Evolutionary conservation across 30 jellyfish, hydroid and myxozoan genomes (phyloP), one percentile per base, ranked within the genome.

Genomic region (Aurelia aurita): DNA sequence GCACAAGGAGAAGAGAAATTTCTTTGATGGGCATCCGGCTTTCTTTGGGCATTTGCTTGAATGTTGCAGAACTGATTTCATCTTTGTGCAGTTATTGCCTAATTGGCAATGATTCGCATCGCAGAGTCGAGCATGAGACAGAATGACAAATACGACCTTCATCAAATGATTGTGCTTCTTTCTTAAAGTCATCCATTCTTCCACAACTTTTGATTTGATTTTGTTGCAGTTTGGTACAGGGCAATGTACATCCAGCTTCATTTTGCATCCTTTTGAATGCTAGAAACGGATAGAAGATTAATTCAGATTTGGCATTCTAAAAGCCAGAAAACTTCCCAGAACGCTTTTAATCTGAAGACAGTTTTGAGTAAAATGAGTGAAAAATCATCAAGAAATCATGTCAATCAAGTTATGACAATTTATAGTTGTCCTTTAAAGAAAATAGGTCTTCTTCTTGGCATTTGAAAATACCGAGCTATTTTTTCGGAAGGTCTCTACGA

Each of bases 191-290:
- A 69, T 59, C 96, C 96, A 87, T 45, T 87, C 82, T 28, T 87
- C 90, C 31, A 87, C 45, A 5, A 87, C 77, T 69, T 77, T 87
- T 18, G 79, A 49, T 58, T 78, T 87, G 12, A 67, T 62, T 47
- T 77, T 87, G 87, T 87, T 84, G 68, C 96, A 87, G 59, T 69
- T 77, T 64, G 90, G 96, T 13, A 87, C 66, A 11, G 80, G 82
- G 62, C 96, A 87, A 16, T 66, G 51, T 22, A 58, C 43, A 67
- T 68, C 74, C 12, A 87, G 66, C 10, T 73, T 78, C 58, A 65
- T 69, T 45, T 54, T 65, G 87, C 96, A 87, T n/a, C 53, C 90
- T 66, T 66, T 79, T 14, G 96, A 51, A 67, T 87, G 96, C 90
- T 83, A 45, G 51, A 16, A 58, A 18, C 20, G 2, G 22, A 64